Evolutionary conservation across 2,113 vertebrate genomes (phyloP), one percentile per base, ranked within the genome.

Genomic region (Elaphurus davidianus): DNA sequence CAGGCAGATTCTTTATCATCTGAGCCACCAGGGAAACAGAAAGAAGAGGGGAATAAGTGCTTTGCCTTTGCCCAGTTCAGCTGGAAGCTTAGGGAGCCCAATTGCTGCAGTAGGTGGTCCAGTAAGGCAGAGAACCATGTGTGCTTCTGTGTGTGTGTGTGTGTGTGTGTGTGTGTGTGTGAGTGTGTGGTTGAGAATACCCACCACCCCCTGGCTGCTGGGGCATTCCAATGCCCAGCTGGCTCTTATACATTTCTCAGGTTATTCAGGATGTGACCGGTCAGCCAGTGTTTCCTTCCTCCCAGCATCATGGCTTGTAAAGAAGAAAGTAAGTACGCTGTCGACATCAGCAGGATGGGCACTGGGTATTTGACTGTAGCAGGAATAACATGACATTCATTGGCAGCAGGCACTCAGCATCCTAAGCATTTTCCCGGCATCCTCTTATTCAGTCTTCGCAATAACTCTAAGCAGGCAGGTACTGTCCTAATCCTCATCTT

Each of bases 81-180:
- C 40, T n/a, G 30, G 60, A 95, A 64, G 40, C 23, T 33, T 7
- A 5, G 28, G 12, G 52, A 92, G 36, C 45, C 60, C 82, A 54
- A n/a, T 0, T n/a, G 13, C 54, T 55, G 11, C 2, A 2, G 8
- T n/a, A 3, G 1, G 59, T 50, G 59, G 40, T 47, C 50, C 40
- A 13, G 11, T 57, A 40, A 52, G 43, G 50, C 57, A 87, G 76
- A 76, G 59, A 54, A 36, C 2, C 3, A 30, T 30, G 27, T 2
- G 2, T 40, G 30, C 11, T 9, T 14, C 4, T 28, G 54, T 62
- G 55, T 60, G 67, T 33, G 47, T 54, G 28, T 19, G 55, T 27
- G 50, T n/a, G 17, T 3, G 15, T 40, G 7, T 27, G 6, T 21
- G 40, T 40, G 40, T 40, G 4, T 40, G 40, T 40, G 40, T 40